A percentile compares a stretch with the other conserved stretches of the same genome.
Evolutionary conservation across 2,888 invertebrate genomes (phyloP).

Genomic region (Tholera decimalis): DNA sequence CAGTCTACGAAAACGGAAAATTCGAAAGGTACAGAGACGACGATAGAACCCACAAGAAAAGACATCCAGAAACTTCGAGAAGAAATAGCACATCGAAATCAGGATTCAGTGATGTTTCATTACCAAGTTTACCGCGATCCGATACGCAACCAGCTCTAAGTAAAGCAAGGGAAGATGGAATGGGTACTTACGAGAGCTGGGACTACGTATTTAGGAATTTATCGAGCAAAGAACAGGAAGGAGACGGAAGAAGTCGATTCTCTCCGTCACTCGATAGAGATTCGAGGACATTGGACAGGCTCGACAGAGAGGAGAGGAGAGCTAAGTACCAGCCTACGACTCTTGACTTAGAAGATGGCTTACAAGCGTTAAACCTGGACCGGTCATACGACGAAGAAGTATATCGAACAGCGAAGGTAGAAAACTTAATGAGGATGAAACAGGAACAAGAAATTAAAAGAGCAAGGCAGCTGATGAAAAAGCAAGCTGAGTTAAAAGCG

Average conservation of each 20-base stretch:
- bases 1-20: slow-evolving; percentile 83
- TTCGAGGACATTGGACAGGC: slow-evolving; percentile 85
- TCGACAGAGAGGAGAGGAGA: slow-evolving; percentile 85
- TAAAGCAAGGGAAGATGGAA: slow-evolving; percentile 92
- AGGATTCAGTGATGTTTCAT: slow-evolving; percentile 83
- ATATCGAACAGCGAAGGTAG: slow-evolving; percentile 89
- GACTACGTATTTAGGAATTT: slow-evolving; percentile 95
- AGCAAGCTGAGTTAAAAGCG: slow-evolving; percentile 76
- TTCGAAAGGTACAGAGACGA: slow-evolving; percentile 79
- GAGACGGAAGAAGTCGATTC: slow-evolving; percentile 93
- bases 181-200: slow-evolving; percentile 94
- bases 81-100: slow-evolving; percentile 85
- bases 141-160: slow-evolving; percentile 88
- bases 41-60: slow-evolving; percentile 76
- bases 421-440: slow-evolving; percentile 86
- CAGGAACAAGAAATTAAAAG: slow-evolving; percentile 84
- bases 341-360: slow-evolving; percentile 90
- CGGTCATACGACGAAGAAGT: slow-evolving; percentile 84
- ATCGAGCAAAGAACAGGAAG: slow-evolving; percentile 93
- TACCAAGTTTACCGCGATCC: slow-evolving; percentile 86
- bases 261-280: slow-evolving; percentile 88
- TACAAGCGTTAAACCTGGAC: slow-evolving; percentile 90
- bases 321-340: slow-evolving; percentile 88
- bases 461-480: slow-evolving; percentile 80
- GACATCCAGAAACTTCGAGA: slow-evolving; percentile 76